phyloP scores from a whole-genome alignment of 2,888 invertebrate species.

The Thelaira solivaga region DNA sequence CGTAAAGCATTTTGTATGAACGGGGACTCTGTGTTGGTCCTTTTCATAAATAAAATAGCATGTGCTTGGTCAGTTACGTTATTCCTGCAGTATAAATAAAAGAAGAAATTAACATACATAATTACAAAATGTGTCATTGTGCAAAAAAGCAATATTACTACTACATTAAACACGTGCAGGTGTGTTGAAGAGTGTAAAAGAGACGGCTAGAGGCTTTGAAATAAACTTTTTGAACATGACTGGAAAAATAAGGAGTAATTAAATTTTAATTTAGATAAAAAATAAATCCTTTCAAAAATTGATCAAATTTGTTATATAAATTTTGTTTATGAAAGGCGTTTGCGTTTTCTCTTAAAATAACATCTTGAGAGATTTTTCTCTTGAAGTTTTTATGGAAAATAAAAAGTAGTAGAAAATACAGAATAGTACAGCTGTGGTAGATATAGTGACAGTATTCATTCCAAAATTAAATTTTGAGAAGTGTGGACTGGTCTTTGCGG shows the following conservation, averaged over 20 bases:
- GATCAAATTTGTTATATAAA: slow-evolving; percentile 1
- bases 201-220: slow-evolving; percentile 37
- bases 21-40: slow-evolving; percentile 47
- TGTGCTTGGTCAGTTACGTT: slow-evolving; percentile 52
- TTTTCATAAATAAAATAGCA: slow-evolving; percentile 44
- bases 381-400: background rate
- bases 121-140: slow-evolving; percentile 20
- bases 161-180: slow-evolving; percentile 41
- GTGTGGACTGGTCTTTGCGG: slow-evolving; percentile 28
- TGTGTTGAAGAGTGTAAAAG: slow-evolving; percentile 50
- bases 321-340: background rate
- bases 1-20: slow-evolving; percentile 58
- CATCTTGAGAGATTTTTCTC: slow-evolving; percentile 48
- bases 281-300: background rate
- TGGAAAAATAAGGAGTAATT: slow-evolving; percentile 50
- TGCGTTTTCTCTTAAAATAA: slow-evolving; percentile 15
- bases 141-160: slow-evolving; percentile 34
- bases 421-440: slow-evolving; percentile 20
- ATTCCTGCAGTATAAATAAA: slow-evolving; percentile 9
- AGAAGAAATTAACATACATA: slow-evolving; percentile 11
- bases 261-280: background rate
- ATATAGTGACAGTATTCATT: slow-evolving; percentile 54
- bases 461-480: slow-evolving; percentile 35
- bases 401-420: slow-evolving; percentile 39
- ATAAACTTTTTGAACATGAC: slow-evolving; percentile 22